These are phyloP conservation scores for Agapornis roseicollis DNA, from an alignment of 2,113 vertebrate species.

Conservation along the genomic window DNA sequence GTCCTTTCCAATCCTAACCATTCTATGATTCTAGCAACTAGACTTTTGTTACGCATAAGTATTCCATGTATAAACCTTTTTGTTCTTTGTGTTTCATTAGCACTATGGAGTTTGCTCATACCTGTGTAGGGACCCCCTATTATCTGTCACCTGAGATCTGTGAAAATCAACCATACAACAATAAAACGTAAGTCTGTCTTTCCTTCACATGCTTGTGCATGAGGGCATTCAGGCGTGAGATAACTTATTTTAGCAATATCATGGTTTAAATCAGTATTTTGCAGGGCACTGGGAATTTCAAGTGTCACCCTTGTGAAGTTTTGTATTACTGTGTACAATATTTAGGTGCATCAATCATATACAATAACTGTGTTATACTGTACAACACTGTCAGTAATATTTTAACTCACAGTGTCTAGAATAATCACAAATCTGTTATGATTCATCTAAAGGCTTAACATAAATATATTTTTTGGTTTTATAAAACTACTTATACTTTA, in stretches of 20 bases:
- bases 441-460: not conserved
- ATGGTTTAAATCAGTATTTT: not conserved
- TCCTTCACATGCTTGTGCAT: not conserved
- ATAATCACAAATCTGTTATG: not conserved
- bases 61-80: not conserved
- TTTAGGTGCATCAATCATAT: not conserved
- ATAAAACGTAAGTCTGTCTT: slow-evolving; percentile 85
- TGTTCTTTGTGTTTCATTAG: slow-evolving; percentile 67
- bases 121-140: slow-evolving; percentile 89
- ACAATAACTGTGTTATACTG: not conserved
- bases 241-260: not conserved
- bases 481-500: not conserved
- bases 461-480: not conserved
- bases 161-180: slow-evolving; percentile 90
- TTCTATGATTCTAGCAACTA: not conserved
- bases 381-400: not conserved
- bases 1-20: not conserved
- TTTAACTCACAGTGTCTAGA: not conserved
- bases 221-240: not conserved
- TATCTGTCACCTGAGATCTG: slow-evolving; percentile 96
- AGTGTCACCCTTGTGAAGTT: not conserved
- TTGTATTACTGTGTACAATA: not conserved
- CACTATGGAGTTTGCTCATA: slow-evolving; percentile 87
- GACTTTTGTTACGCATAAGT: not conserved
- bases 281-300: not conserved